Base-by-base conservation (phyloP, 2,113 vertebrate genomes). In the Hucho hucho region DNA sequence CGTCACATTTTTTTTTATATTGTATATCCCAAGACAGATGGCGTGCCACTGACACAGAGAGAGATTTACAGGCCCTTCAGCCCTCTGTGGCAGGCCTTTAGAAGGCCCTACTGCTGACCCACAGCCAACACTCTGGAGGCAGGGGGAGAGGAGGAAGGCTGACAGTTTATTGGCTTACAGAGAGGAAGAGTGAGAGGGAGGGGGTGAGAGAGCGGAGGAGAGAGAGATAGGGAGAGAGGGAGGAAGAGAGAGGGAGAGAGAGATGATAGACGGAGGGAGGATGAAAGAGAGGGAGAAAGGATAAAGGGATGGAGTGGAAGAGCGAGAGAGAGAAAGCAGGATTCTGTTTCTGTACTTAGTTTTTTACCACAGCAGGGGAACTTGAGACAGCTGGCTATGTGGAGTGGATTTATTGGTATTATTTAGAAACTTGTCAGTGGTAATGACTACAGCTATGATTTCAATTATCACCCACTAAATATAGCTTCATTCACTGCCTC, bases 401-500 rank as follows among this genome's bases (percentile, higher is more conserved):
- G 91, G 90, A 81, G 81, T 82, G 90, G 94, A 97, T 96, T 96
- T 96, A 96, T 95, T 94, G 93, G 91, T 96, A 93, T 90, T 96
- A 93, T 96, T 97, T 95, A 95, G 95, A 95, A 97, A 95, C 93
- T 94, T 96, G 95, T 95, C 94, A 92, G 93, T 90, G 91, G 93
- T 95, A 97, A 96, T 89, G 93, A 43, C 37, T 43, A 43, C 88
- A 93, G 92, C 92, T 95, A 96, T 96, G 96, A 96, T 96, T 97
- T 96, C 95, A 97, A 96, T 98, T 97, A 96, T 95, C 96, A 96
- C 95, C 91, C 93, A 94, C 94, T 97, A 96, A 96, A 96, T 97
- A 94, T 93, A 91, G 90, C 89, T 92, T 89, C 93, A 94, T 93
- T 89, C 90, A 91, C 88, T 89, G 89, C 92, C 88, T 93, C 91